Percentiles rank a stretch among this genome's conserved stretches.
These are phyloP conservation scores for Nothoprocta pentlandii DNA, from an alignment of 2,113 vertebrate species.

Conservation along the genomic window DNA sequence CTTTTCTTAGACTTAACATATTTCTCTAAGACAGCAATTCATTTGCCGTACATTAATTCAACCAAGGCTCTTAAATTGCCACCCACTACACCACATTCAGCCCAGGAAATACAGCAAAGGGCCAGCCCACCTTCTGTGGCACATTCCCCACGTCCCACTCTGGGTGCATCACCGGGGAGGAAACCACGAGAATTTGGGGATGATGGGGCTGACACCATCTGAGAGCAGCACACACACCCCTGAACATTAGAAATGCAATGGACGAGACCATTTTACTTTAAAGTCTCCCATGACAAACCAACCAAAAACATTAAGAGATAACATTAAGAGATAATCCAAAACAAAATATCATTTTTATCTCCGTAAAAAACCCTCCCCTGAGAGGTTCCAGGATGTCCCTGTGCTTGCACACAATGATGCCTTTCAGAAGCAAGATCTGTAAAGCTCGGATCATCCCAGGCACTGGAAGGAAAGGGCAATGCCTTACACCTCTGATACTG, in stretches of 20 bases:
- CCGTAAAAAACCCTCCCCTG: neutral
- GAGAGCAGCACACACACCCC: too few relatives aligned
- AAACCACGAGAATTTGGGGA: neutral
- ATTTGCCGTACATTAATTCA: neutral
- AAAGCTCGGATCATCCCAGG: neutral
- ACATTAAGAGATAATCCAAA: neutral
- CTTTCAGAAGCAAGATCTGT: neutral
- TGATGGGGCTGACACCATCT: neutral
- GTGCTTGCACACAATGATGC: neutral
- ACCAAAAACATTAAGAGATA: neutral
- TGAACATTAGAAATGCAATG: neutral
- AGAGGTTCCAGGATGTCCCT: neutral
- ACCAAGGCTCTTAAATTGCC: neutral
- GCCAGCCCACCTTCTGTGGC: neutral
- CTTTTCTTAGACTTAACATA: neutral
- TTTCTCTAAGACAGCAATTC: neutral
- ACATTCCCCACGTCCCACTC: neutral
- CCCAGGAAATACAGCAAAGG: neutral
- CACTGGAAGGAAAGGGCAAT: neutral
- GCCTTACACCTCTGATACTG: neutral
- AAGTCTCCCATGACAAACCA: neutral
- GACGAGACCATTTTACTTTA: neutral
- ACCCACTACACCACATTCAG: neutral
- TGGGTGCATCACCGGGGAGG: too few relatives aligned
- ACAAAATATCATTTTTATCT: conserved; percentile 44